These are phyloP conservation scores for Trichogramma pretiosum DNA, from an alignment of 1,140 invertebrate genomes.

Conservation along the genomic window DNA sequence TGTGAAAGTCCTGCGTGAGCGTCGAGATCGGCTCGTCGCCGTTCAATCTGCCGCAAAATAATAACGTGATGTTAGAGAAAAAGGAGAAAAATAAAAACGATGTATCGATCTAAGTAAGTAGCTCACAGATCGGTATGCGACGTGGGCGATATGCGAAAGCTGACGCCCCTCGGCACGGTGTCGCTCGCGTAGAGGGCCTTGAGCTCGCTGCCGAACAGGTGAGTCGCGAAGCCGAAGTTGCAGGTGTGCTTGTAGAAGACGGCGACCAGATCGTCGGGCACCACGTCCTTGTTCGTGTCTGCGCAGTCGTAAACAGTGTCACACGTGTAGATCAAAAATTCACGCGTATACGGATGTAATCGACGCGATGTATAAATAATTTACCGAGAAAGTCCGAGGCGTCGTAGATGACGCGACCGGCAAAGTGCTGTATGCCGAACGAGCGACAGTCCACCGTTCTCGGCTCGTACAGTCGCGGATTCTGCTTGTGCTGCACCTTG, in stretches of 20 bases:
- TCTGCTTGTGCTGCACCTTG: slow-evolving; percentile 73
- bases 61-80: too few species aligned
- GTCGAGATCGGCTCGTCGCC: slow-evolving; percentile 83
- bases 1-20: slow-evolving; percentile 90
- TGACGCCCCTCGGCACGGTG: slow-evolving; percentile 70
- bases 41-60: slow-evolving; percentile 56
- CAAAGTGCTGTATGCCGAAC: slow-evolving; percentile 88
- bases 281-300: slow-evolving; percentile 85
- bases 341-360: too few species aligned
- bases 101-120: too few species aligned
- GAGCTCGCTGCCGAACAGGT: slow-evolving; percentile 85
- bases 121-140: slow-evolving; percentile 73
- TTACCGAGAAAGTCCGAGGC: slow-evolving; percentile 73
- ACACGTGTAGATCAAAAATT: slow-evolving; percentile 1
- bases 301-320: too few species aligned
- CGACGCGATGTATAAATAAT: slow-evolving; percentile 4
- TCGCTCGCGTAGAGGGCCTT: slow-evolving; percentile 77
- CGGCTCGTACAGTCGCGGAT: slow-evolving; percentile 63
- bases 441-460: slow-evolving; percentile 68
- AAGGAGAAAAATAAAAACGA: too few species aligned
- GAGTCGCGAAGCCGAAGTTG: slow-evolving; percentile 90
- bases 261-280: slow-evolving; percentile 83
- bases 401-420: slow-evolving; percentile 81
- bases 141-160: slow-evolving; percentile 85
- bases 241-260: slow-evolving; percentile 89